Conservation (phyloP, 2,113 vertebrate species). For the Romanogobio albipinnatus region DNA sequence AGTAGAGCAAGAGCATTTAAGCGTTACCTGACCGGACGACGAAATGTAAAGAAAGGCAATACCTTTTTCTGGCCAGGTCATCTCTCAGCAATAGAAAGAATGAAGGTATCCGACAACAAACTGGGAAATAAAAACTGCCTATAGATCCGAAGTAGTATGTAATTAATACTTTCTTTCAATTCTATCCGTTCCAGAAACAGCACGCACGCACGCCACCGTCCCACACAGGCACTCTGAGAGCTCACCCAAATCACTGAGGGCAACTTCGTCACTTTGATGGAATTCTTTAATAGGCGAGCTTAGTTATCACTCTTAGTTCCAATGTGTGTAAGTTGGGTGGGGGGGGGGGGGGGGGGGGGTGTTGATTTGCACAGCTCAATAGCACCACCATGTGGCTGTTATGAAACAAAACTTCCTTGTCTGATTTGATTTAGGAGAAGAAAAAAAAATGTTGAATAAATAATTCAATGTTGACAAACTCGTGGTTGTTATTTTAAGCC, state of each 20-base stretch:
- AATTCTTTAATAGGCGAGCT: conserved; percentile 42
- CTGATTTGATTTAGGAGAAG: neutral
- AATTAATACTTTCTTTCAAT: neutral
- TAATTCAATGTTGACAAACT: conserved; percentile 48
- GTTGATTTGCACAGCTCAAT: conserved; percentile 38
- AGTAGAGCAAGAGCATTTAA: conserved; percentile 24
- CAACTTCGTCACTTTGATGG: conserved; percentile 27
- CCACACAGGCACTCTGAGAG: conserved; percentile 4
- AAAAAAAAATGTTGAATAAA: conserved; percentile 18
- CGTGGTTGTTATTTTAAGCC: neutral
- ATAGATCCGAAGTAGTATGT: neutral
- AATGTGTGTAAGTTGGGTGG: neutral
- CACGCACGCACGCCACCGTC: neutral
- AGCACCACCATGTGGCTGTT: conserved; percentile 52
- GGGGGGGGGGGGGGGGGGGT: neutral
- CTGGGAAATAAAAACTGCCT: neutral
- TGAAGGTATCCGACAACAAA: conserved; percentile 20
- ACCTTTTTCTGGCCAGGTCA: conserved; percentile 45
- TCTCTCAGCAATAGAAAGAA: conserved; percentile 17
- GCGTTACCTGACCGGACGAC: neutral
- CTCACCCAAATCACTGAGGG: conserved; percentile 26
- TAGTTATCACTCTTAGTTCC: conserved; percentile 28
- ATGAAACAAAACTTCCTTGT: neutral
- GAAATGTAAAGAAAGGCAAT: conserved; percentile 3
- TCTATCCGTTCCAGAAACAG: neutral